phyloP scores from a whole-genome alignment of 2,797 vertebrate genomes.

The Thalassophryne amazonica region DNA sequence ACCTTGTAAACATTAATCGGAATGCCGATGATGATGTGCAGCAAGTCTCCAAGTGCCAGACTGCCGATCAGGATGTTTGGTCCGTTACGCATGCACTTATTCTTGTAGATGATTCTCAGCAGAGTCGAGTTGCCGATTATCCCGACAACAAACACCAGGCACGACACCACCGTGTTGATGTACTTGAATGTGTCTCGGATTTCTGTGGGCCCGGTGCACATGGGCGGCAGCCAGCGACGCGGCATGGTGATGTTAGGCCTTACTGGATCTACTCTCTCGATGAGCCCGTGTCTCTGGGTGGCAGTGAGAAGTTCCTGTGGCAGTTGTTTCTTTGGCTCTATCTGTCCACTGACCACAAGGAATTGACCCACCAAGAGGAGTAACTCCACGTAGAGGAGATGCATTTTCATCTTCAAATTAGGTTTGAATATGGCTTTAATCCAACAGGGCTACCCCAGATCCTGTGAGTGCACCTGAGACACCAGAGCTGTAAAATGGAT shows the following conservation, averaged over 20 bases:
- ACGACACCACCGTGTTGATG: slow-evolving; percentile 92
- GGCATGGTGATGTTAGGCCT: slow-evolving; percentile 64
- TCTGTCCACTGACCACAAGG: slow-evolving; percentile 48
- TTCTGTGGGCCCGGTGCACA: slow-evolving; percentile 81
- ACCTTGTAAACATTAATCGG: slow-evolving; percentile 97
- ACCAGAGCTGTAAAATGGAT: background rate
- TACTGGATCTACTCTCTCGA: slow-evolving; percentile 49
- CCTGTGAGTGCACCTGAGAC: slow-evolving; percentile 26
- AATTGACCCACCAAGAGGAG: slow-evolving; percentile 39
- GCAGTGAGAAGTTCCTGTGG: slow-evolving; percentile 9
- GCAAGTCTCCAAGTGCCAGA: slow-evolving; percentile 91
- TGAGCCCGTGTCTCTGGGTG: slow-evolving; percentile 50
- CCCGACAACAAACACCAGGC: slow-evolving; percentile 91
- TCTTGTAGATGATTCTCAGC: slow-evolving; percentile 95
- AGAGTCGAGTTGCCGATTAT: slow-evolving; percentile 95
- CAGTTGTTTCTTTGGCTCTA: slow-evolving; percentile 18
- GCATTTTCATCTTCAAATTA: slow-evolving; percentile 51
- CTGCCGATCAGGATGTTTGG: slow-evolving; percentile 95
- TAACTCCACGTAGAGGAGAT: slow-evolving; percentile 40
- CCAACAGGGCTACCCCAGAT: slow-evolving; percentile 8
- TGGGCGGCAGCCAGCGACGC: slow-evolving; percentile 70
- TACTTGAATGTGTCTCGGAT: slow-evolving; percentile 92
- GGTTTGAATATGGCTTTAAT: slow-evolving; percentile 9
- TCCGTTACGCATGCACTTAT: slow-evolving; percentile 96
- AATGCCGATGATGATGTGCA: slow-evolving; percentile 93